Evolutionary conservation across 2,113 vertebrate species (phyloP), one percentile per base, ranked within the genome.

Genomic region (Toxotes chatareus): DNA sequence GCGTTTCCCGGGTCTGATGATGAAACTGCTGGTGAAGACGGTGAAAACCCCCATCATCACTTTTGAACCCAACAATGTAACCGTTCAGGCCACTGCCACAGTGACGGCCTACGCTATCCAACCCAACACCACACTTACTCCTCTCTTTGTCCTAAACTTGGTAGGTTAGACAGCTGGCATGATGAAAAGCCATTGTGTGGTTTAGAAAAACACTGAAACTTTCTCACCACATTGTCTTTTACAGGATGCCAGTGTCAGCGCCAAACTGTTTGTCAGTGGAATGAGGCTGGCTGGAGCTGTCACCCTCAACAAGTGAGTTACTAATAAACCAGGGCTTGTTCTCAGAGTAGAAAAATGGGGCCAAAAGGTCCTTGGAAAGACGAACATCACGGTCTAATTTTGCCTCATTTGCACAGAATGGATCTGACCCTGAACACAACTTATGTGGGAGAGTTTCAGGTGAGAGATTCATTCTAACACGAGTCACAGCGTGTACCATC

Each of bases 361-460:
- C 7, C 36, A 76, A 73, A 62, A 71, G 69, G 59, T 86, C 60
- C 4, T 62, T 61, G 68, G n/a, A n/a, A 67, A 82, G 44, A 78
- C 64, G 5, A 73, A 76, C 10, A 31, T 83, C 47, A 79, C 42
- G 2, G 36, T 77, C 21, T 80, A 27, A 85, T 88, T 81, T n/a
- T 81, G 9, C 32, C 60, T 87, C 14, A 78, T 70, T 93, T 91
- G 32, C 68, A 88, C 84, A 96, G 95, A 70, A 62, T 95, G 74
- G 63, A 72, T 64, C 77, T 95, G 91, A 92, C 89, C 56, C 61
- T 95, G 81, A 73, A 1, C 73, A 90, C 80, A 14, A 95, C 93
- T 64, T 62, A 94, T 8, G 94, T 96, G 23, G 95, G 95, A 71
- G 83, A 88, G 0, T 96, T 96, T 83, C 73, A 91, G 94, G 95